Conservation (phyloP, 2,113 vertebrate genomes). For the Psephotus haematonotus region DNA sequence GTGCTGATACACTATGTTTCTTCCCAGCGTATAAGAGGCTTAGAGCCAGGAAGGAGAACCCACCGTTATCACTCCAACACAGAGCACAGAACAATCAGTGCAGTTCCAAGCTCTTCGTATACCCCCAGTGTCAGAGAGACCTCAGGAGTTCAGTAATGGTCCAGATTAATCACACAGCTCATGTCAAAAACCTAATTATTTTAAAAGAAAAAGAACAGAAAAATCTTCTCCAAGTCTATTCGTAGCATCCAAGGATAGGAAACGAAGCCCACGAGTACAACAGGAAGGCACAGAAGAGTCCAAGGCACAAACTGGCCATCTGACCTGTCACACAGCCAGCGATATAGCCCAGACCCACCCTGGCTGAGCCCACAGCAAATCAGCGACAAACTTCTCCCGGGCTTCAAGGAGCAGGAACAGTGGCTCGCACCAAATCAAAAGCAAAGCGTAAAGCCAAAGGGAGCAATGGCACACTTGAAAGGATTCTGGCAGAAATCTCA, state of each 20-base stretch:
- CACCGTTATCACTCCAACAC: conserved; percentile 31
- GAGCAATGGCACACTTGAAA: conserved; percentile 27
- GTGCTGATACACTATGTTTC: conserved; percentile 52
- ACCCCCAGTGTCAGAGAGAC: not conserved
- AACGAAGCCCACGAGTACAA: not conserved
- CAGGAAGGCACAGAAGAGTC: not conserved
- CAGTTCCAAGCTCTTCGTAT: not conserved
- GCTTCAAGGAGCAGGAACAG: not conserved
- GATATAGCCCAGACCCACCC: conserved; percentile 27
- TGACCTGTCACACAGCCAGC: conserved; percentile 23
- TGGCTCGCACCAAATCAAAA: not conserved
- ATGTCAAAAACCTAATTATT: not conserved
- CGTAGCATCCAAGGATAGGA: not conserved
- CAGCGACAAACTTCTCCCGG: conserved; percentile 39
- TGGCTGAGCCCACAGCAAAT: conserved; percentile 40
- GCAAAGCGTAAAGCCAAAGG: not conserved
- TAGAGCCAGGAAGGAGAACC: not conserved
- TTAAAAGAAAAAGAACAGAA: not conserved
- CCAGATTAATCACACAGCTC: not conserved
- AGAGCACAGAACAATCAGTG: conserved; percentile 16
- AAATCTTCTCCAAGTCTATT: not conserved
- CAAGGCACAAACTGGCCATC: conserved; percentile 31
- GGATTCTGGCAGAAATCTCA: conserved; percentile 55
- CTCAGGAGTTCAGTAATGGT: not conserved
- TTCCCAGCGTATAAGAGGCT: conserved; percentile 42